phyloP scores from a whole-genome alignment of 92 coral and sea anemone genomes.

The Virgularia gustaviana region DNA sequence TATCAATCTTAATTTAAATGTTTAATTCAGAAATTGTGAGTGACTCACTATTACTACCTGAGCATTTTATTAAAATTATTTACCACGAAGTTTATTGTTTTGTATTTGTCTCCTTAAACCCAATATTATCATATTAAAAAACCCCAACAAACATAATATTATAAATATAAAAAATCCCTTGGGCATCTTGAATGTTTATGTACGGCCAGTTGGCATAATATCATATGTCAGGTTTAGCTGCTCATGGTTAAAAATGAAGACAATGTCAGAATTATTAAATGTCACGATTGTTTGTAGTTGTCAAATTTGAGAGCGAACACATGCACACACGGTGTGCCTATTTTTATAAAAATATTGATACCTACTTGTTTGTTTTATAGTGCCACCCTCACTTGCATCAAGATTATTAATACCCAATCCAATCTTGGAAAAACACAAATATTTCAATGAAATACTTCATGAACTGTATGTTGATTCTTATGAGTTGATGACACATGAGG shows the following conservation, averaged over 20 bases:
- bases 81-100: no score
- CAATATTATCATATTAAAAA: no score
- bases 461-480: conserved; percentile 33
- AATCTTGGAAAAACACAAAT: conserved; percentile 44
- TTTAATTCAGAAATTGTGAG: no score
- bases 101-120: no score
- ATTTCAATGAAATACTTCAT: conserved; percentile 37
- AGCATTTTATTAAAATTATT: no score
- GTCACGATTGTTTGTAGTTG: background rate
- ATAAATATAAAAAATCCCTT: no score
- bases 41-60: no score
- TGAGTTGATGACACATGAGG: conserved; percentile 46
- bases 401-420: conserved; percentile 43
- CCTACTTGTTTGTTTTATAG: conserved; percentile 30
- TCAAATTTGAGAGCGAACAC: background rate
- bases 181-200: no score
- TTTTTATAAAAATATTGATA: background rate
- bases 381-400: conserved; percentile 36
- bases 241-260: background rate
- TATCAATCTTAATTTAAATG: no score
- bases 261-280: background rate
- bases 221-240: no score
- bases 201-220: no score
- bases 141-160: no score
- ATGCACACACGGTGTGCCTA: background rate